Conservation (phyloP, 1,140 invertebrate genomes). For the Copidosoma floridanum region DNA sequence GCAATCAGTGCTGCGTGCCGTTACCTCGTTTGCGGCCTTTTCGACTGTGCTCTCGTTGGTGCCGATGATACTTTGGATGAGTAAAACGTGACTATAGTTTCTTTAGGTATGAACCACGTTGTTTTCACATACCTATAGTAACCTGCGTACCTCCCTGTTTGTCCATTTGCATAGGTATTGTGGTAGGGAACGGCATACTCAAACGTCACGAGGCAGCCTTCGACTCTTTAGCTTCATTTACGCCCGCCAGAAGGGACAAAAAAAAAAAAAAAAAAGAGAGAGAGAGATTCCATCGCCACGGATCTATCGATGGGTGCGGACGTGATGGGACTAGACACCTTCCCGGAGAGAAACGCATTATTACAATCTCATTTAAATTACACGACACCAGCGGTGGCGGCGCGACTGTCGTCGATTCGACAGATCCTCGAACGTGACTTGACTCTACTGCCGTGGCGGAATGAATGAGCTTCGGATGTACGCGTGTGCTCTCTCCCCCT, state of each 20-base stretch:
- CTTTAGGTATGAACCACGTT: too few relatives aligned
- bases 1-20: constrained; percentile 3
- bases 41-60: neutral
- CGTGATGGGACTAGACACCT: constrained; percentile 37
- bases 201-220: too few relatives aligned
- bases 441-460: too few relatives aligned
- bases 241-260: too few relatives aligned
- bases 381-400: constrained; percentile 34
- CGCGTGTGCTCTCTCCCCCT: neutral
- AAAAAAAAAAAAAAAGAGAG: too few relatives aligned
- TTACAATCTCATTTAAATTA: constrained; percentile 43
- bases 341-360: constrained; percentile 35
- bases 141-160: too few relatives aligned
- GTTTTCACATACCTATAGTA: too few relatives aligned
- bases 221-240: too few relatives aligned
- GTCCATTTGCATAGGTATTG: too few relatives aligned
- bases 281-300: too few relatives aligned
- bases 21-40: neutral
- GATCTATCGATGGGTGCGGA: constrained; percentile 38
- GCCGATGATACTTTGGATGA: neutral
- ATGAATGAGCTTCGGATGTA: neutral
- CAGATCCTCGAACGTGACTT: constrained; percentile 37
- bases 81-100: too few relatives aligned
- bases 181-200: too few relatives aligned
- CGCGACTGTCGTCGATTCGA: constrained; percentile 36